Base-by-base conservation (phyloP, 2,888 invertebrate genomes). In the Scrobipalpa atriplicella region DNA sequence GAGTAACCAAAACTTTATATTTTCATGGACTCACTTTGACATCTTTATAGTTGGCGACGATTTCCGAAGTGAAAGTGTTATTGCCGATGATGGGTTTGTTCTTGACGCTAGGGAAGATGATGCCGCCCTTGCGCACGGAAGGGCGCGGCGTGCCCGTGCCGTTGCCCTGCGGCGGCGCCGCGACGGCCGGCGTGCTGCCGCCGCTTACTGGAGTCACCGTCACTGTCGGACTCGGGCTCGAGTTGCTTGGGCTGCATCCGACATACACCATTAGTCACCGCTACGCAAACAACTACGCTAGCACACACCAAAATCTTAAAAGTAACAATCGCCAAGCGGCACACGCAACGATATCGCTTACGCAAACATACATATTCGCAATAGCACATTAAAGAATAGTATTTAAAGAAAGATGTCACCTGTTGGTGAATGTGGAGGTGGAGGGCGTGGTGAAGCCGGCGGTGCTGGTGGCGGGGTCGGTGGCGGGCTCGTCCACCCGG, bases 91-190 rank as follows among this genome's bases (percentile, higher is more conserved):
- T 95, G 21, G 98, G 97, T 77, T 98, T 98, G 86, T 97, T 97
- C 89, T 97, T 97, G 64, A 97, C 96, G 83, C 97, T 97, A 10
- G 98, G 98, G 89, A 98, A 98, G 84, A 98, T 97, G 76, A 98
- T 95, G 68, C 97, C 96, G 51, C 97, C 96, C 87, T 97, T 97
- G 71, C 96, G 94, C 68, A 81, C 85, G 72, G 83, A 72, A 67
- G 88, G 85, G 64, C 94, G 94, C 52, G 93, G 87, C 62, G 88
- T 87, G n/a, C 90, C 72, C 66, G 76, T 78, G 38, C 67, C 64
- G 85, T 64, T 94, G 94, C 52, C 93, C 86, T 58, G 87, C 11
- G 89, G 84, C 70, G 75, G 71, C 68, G 75, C 78, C 21, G 67
- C 68, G 67, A 70, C 66, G 65, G 66, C 68, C 66, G 63, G 94